Percentiles rank a stretch among this genome's conserved stretches.
phyloP scores from a whole-genome alignment of 1,140 invertebrate species.

The Hypothenemus hampei region DNA sequence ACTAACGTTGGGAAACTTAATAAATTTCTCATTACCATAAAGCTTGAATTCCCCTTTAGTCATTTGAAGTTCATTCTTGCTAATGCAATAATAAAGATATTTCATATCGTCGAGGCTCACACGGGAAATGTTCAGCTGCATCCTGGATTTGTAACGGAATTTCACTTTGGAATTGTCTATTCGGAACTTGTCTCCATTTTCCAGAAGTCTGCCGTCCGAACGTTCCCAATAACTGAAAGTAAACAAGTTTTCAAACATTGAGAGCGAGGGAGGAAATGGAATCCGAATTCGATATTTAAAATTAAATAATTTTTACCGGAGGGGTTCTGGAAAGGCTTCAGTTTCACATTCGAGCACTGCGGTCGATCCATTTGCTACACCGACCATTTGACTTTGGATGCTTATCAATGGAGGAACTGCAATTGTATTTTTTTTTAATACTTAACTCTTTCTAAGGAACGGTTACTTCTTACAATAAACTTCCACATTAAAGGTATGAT shows the following conservation, averaged over 20 bases:
- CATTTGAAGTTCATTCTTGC: conserved; percentile 73
- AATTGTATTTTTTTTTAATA: too few species aligned
- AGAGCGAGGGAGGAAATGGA: too few species aligned
- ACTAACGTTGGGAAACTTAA: not conserved
- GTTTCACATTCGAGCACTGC: conserved; percentile 78
- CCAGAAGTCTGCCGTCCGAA: conserved; percentile 67
- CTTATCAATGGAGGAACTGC: conserved; percentile 77
- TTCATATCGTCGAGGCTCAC: conserved; percentile 59
- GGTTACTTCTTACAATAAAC: conserved; percentile 77
- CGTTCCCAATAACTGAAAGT: conserved; percentile 69
- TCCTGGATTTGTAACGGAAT: conserved; percentile 49
- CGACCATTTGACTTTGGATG: conserved; percentile 69
- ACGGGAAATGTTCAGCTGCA: conserved; percentile 70
- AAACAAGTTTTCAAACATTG: not conserved
- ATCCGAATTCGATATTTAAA: too few species aligned
- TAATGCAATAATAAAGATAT: conserved; percentile 74
- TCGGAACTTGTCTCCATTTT: conserved; percentile 63
- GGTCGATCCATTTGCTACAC: conserved; percentile 61
- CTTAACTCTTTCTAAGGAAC: too few species aligned
- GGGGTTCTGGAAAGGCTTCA: conserved; percentile 81
- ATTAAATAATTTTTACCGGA: conserved; percentile 49
- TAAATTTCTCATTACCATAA: conserved; percentile 51
- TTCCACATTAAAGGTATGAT: conserved; percentile 74
- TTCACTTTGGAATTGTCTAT: conserved; percentile 53
- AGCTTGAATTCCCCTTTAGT: conserved; percentile 72